phyloP scores from a whole-genome alignment of 2,888 invertebrate species.

The Mythimna loreyi region DNA sequence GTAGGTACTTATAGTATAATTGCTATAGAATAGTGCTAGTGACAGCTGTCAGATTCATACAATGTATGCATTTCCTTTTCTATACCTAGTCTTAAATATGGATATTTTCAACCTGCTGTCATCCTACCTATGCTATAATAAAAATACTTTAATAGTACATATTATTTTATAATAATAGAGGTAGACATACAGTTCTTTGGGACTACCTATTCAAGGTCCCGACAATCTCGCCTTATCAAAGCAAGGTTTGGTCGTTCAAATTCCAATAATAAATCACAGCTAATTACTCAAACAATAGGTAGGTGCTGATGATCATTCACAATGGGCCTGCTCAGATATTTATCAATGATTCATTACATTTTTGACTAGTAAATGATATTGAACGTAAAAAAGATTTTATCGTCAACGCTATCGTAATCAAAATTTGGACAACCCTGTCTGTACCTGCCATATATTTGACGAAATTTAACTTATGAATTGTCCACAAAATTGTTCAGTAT shows the following conservation, averaged over 20 bases:
- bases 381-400: conserved; percentile 17
- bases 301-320: conserved; percentile 8
- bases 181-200: neutral
- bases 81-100: no score
- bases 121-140: no score
- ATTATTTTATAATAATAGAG: neutral
- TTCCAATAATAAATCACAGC: conserved; percentile 14
- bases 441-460: conserved; percentile 59
- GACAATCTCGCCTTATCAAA: neutral
- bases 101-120: no score
- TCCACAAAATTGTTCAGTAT: conserved; percentile 74
- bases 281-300: conserved; percentile 24
- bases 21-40: no score
- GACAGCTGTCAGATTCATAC: no score
- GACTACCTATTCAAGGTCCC: neutral
- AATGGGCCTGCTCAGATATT: conserved; percentile 18
- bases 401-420: conserved; percentile 35
- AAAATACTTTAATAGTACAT: neutral
- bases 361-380: neutral
- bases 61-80: no score
- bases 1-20: no score
- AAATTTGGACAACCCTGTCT: conserved; percentile 73
- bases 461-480: conserved; percentile 77
- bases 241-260: neutral
- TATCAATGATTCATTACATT: conserved; percentile 8